Conservation (phyloP, 2,888 invertebrate genomes). For the Sinopyrophorus schimmeli region DNA sequence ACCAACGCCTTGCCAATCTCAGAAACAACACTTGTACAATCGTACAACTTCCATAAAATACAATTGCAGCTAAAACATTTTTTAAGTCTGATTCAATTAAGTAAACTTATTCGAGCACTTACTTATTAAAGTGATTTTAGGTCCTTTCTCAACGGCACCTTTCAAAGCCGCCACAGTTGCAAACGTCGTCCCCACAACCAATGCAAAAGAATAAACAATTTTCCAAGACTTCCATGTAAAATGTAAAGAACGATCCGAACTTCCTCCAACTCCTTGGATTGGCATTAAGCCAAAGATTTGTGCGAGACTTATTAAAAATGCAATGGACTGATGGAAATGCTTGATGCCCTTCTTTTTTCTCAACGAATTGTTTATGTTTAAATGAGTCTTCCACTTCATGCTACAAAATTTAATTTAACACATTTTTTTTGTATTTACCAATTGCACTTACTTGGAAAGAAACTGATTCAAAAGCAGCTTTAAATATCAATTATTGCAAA, state of each 20-base stretch:
- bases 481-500: too few species aligned
- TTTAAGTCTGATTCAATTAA: too few species aligned
- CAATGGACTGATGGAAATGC: not conserved
- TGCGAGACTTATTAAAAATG: conserved; percentile 1
- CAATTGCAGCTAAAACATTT: conserved; percentile 6
- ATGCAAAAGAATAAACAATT: not conserved
- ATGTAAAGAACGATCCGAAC: not conserved
- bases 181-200: not conserved
- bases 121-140: too few species aligned
- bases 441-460: too few species aligned
- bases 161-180: too few species aligned
- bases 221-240: conserved; percentile 18
- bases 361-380: not conserved
- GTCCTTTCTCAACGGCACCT: too few species aligned
- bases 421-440: too few species aligned
- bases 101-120: too few species aligned
- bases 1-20: conserved; percentile 56
- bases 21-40: conserved; percentile 54
- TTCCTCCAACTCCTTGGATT: not conserved
- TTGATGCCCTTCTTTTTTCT: not conserved
- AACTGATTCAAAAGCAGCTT: too few species aligned
- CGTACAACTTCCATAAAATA: conserved; percentile 1
- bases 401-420: too few species aligned
- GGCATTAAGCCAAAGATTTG: conserved; percentile 12
- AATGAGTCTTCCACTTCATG: not conserved